phyloP scores from a whole-genome alignment of 2,113 vertebrate species.

The Callocephalon fimbriatum region DNA sequence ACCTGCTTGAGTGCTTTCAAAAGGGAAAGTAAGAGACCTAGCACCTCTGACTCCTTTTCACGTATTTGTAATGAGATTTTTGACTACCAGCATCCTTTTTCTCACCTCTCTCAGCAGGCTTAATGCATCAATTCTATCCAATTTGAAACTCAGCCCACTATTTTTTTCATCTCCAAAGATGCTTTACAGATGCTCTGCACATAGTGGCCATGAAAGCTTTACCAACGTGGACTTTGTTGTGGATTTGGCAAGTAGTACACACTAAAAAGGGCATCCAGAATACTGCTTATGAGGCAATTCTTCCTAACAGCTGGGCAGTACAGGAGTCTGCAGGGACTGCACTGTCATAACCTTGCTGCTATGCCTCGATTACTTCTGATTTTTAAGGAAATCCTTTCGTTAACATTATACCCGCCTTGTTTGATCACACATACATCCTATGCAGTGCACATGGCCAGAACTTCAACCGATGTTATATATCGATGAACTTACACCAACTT shows the following conservation, averaged over 20 bases:
- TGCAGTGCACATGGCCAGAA: not conserved
- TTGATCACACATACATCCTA: not conserved
- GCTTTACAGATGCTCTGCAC: not conserved
- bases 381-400: not conserved
- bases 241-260: not conserved
- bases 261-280: not conserved
- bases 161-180: not conserved
- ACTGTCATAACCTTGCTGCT: not conserved
- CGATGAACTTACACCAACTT: not conserved
- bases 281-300: not conserved
- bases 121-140: not conserved
- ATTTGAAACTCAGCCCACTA: not conserved
- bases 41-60: not conserved
- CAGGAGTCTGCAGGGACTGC: not conserved
- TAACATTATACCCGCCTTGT: not conserved
- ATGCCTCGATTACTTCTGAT: not conserved
- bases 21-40: not conserved
- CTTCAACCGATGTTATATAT: not conserved
- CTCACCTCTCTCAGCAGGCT: not conserved
- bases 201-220: not conserved
- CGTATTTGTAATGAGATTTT: not conserved
- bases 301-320: not conserved
- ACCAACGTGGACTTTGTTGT: rapidly evolving
- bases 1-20: not conserved
- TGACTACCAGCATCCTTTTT: not conserved